These are phyloP conservation scores for Python bivittatus DNA, from an alignment of 2,113 vertebrate genomes.

Conservation along the genomic window DNA sequence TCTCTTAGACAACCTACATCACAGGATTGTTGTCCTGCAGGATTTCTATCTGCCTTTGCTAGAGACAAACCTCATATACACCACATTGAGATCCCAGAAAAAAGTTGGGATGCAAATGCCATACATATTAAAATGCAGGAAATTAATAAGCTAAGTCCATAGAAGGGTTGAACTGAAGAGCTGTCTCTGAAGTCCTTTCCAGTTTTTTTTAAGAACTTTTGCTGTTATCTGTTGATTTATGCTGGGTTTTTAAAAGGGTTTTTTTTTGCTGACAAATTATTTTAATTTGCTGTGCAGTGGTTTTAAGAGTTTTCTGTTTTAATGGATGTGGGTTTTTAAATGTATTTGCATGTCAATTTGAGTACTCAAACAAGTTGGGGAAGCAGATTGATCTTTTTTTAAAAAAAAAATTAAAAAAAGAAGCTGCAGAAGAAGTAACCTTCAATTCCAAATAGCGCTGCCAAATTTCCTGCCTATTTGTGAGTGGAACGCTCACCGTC, in stretches of 20 bases:
- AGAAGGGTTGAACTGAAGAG: not conserved
- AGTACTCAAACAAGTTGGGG: not conserved
- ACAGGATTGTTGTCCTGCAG: not conserved
- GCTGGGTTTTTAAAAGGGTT: not conserved
- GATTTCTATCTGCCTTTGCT: not conserved
- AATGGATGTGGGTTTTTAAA: not conserved
- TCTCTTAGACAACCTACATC: not conserved
- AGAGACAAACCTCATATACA: not conserved
- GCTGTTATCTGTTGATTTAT: not conserved
- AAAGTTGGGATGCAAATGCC: not conserved
- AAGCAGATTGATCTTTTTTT: not conserved
- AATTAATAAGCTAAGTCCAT: too few relatives aligned
- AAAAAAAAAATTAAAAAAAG: not conserved
- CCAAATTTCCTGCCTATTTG: not conserved
- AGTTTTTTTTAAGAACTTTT: not conserved
- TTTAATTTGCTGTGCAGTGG: conserved; percentile 19
- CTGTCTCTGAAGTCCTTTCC: not conserved
- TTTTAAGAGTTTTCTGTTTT: conserved; percentile 3
- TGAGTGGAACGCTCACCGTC: not conserved
- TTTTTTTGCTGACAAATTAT: conserved; percentile 16
- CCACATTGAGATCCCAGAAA: not conserved
- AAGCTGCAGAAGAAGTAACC: not conserved
- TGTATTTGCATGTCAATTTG: not conserved
- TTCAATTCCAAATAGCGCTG: not conserved
- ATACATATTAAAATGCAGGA: not conserved